These are phyloP conservation scores for Amitus sp. DNA, from an alignment of 2,888 invertebrate species.

Conservation along the genomic window DNA sequence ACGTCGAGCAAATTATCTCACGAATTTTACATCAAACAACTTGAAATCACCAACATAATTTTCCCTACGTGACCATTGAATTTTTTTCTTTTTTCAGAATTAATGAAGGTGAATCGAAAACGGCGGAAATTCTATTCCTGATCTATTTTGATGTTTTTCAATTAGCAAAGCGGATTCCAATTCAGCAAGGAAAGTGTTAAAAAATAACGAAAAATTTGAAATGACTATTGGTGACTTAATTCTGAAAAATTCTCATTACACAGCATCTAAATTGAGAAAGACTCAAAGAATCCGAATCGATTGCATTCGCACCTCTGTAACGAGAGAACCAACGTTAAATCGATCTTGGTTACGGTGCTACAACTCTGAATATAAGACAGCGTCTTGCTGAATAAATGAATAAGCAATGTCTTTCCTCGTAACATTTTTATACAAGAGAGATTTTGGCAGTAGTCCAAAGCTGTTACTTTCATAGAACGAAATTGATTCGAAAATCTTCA, in stretches of 20 bases:
- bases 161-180: too few relatives aligned
- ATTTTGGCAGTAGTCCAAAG: conserved; percentile 27
- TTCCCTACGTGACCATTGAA: too few relatives aligned
- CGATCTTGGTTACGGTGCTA: conserved; percentile 1
- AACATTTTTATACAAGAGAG: conserved; percentile 29
- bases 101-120: background rate
- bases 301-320: background rate
- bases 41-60: too few relatives aligned
- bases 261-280: conserved; percentile 25
- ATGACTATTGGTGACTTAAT: conserved; percentile 50
- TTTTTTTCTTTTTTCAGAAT: background rate
- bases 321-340: background rate
- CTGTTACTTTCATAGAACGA: conserved; percentile 27
- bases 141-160: conserved; percentile 13
- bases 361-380: conserved; percentile 4
- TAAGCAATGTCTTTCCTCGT: conserved; percentile 23
- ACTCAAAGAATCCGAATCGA: too few relatives aligned
- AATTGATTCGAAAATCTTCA: conserved; percentile 28
- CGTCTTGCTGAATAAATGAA: conserved; percentile 30
- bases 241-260: conserved; percentile 42
- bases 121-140: background rate
- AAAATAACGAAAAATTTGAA: too few relatives aligned
- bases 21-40: too few relatives aligned
- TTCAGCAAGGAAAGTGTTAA: too few relatives aligned
- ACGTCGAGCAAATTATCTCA: too few relatives aligned